phyloP scores from a whole-genome alignment of 2,888 invertebrate genomes.

The Latrodectus elegans region DNA sequence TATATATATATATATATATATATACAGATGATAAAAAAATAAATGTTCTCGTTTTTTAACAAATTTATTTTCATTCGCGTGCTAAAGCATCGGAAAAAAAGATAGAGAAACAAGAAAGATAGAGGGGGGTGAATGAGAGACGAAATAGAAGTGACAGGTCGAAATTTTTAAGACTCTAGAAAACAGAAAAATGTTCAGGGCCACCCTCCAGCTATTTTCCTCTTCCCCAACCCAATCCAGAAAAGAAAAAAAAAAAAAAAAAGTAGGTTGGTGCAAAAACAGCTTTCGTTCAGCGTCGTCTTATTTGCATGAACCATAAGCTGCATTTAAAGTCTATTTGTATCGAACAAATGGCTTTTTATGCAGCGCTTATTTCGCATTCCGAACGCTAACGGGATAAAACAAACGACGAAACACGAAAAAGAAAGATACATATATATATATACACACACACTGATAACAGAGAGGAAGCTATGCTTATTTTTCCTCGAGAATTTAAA shows the following conservation, averaged over 20 bases:
- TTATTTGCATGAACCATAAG: slow-evolving; percentile 69
- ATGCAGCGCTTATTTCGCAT: slow-evolving; percentile 61
- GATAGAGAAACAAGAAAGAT: neutral
- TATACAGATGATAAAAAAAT: too few relatives aligned
- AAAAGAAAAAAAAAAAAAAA: neutral
- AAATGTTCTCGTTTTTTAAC: too few relatives aligned
- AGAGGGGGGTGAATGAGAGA: slow-evolving; percentile 6
- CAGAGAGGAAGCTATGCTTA: slow-evolving; percentile 41
- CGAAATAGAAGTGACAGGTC: slow-evolving; percentile 44
- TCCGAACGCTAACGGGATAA: slow-evolving; percentile 66
- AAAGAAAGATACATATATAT: slow-evolving; percentile 32
- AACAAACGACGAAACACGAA: slow-evolving; percentile 64
- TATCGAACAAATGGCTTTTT: slow-evolving; percentile 69
- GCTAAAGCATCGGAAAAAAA: neutral
- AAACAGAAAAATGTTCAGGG: slow-evolving; percentile 13
- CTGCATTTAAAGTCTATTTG: slow-evolving; percentile 69
- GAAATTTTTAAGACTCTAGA: slow-evolving; percentile 35
- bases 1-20: too few relatives aligned
- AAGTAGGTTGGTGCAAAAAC: slow-evolving; percentile 17
- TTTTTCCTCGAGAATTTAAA: slow-evolving; percentile 21
- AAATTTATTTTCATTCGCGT: slow-evolving; percentile 37
- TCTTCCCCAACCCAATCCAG: neutral
- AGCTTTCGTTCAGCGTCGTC: slow-evolving; percentile 52
- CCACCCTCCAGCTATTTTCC: neutral
- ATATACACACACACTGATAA: slow-evolving; percentile 13